These are phyloP conservation scores for Drosophila falleni DNA, from an alignment of 2,888 invertebrate genomes.

Conservation along the genomic window DNA sequence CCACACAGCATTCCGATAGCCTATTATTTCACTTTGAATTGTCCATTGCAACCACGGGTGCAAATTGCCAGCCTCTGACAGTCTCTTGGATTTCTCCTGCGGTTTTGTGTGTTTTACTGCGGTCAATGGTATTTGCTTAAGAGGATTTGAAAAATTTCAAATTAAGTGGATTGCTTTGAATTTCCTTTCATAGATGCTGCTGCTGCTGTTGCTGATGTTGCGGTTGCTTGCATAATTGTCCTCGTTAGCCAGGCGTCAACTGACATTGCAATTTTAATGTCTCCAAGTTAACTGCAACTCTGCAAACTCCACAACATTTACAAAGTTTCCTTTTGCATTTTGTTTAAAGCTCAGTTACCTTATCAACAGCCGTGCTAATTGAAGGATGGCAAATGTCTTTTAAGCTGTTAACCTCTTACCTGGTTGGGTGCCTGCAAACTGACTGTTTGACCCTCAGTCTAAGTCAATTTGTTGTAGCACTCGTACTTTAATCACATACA, in stretches of 20 bases:
- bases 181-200: constrained; percentile 17
- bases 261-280: constrained; percentile 54
- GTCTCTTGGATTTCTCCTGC: constrained; percentile 21
- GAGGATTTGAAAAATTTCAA: constrained; percentile 71
- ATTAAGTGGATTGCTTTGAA: constrained; percentile 69
- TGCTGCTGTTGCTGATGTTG: constrained; percentile 18
- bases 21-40: constrained; percentile 36
- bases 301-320: constrained; percentile 3
- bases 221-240: constrained; percentile 69
- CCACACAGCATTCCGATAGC: constrained; percentile 25
- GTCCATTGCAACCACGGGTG: constrained; percentile 13
- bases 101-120: constrained; percentile 69
- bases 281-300: constrained; percentile 19
- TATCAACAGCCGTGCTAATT: constrained; percentile 59
- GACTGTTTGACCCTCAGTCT: constrained; percentile 37
- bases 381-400: constrained; percentile 46
- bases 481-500: constrained; percentile 42
- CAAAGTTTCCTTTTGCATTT: constrained; percentile 21
- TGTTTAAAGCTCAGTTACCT: constrained; percentile 56
- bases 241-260: constrained; percentile 39
- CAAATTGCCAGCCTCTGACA: constrained; percentile 24
- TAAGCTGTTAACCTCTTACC: constrained; percentile 26
- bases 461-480: constrained; percentile 68
- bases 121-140: constrained; percentile 69
- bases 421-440: constrained; percentile 27